Percentiles rank a stretch among this genome's conserved stretches.
phyloP scores from a whole-genome alignment of 2,113 vertebrate species.

The Uria aalge region DNA sequence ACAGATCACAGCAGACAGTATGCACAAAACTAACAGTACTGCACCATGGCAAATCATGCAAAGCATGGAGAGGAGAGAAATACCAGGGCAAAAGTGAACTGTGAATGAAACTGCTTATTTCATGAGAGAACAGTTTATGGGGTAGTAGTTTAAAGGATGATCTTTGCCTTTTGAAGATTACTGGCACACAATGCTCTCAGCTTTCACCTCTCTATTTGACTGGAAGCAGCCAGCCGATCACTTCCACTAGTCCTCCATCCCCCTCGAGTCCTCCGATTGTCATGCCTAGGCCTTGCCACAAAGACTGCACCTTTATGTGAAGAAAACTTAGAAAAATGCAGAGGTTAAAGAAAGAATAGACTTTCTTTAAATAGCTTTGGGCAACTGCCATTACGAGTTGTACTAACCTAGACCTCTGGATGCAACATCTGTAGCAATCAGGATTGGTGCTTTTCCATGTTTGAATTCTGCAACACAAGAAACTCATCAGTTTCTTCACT shows the following conservation, averaged over 20 bases:
- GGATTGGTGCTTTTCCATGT: constrained; percentile 97
- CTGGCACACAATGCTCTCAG: constrained; percentile 97
- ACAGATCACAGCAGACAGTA: constrained; percentile 82
- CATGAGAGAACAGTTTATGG: constrained; percentile 92
- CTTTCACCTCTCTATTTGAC: constrained; percentile 99
- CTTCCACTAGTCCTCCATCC: constrained; percentile 98
- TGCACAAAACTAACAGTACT: constrained; percentile 78
- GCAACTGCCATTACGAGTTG: constrained; percentile 72
- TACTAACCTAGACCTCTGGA: constrained; percentile 99
- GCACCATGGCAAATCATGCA: constrained; percentile 93
- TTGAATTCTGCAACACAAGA: constrained; percentile 87
- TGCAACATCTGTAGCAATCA: constrained; percentile 98
- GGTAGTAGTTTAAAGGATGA: constrained; percentile 82
- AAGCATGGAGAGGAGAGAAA: constrained; percentile 86
- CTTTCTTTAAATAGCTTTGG: constrained; percentile 96
- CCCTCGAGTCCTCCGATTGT: constrained; percentile 99
- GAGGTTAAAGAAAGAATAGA: constrained; percentile 99
- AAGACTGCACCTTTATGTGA: constrained; percentile 99
- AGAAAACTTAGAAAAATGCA: constrained; percentile 99
- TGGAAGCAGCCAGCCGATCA: constrained; percentile 99
- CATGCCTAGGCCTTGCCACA: constrained; percentile 99
- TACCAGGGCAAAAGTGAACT: constrained; percentile 91
- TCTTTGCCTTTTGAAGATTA: constrained; percentile 99
- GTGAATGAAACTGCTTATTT: constrained; percentile 80
- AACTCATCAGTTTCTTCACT: not conserved